Base-by-base conservation (phyloP, 2,888 invertebrate genomes). In the Oxycera nigricornis region DNA sequence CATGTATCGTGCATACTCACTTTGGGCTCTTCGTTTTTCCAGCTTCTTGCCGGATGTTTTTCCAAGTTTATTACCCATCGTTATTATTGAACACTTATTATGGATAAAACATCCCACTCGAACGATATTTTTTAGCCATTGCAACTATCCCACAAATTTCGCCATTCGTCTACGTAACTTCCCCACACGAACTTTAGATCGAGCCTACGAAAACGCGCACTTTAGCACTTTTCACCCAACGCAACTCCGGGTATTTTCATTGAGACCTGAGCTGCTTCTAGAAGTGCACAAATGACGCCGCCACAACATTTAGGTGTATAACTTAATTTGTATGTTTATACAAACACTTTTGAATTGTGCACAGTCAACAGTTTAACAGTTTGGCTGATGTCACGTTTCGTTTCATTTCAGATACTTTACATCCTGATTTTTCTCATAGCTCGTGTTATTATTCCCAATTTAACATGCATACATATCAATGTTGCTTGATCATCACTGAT, bases 31-130 rank as follows among this genome's bases (percentile, higher is more conserved):
- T 59, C 74, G 74, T 76, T 77, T 76, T 65, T 77, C 75, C 7
- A 77, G 61, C 65, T 78, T 78, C 52, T 76, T 77, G 52, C 76
- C 77, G 17, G 77, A 74, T 68, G 77, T 73, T 73, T 77, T 78
- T 55, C 77, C 77, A 55, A 76, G 70, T 73, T 76, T 77, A 65
- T 74, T 76, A 22, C 76, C 76, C 76, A 76, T 74, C 14, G 41
- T 50, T 46, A 46, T 46, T 46, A 14, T 46, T 17, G 46, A 46
- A 2, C 11, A 46, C 14, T 46, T 46, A 3, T 46, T 11, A 14
- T 46, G 46, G 17, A 46, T 46, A 17, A 46, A 46, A 46, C 14
- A 1, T 24, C 55, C 14, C 55, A 55, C 41, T 57, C 35, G 22
- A 30, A 28, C 52, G 9, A 35, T 3, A 24, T 67, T 50, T 7